Conservation (phyloP, 2,113 vertebrate genomes). For the Tylochromis polylepis region DNA sequence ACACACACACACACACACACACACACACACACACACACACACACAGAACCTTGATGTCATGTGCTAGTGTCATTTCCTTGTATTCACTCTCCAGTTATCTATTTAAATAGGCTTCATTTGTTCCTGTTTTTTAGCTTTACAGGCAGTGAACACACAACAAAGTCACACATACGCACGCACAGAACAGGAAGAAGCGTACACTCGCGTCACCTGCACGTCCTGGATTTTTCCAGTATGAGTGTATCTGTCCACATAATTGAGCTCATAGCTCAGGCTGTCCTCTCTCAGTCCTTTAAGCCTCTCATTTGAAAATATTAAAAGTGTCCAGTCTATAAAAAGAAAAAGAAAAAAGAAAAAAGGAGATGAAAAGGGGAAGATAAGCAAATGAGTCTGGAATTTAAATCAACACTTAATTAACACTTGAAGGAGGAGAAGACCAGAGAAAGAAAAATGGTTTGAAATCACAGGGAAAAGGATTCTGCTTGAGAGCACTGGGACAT, state of each 20-base stretch:
- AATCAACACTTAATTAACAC: background rate
- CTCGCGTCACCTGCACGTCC: background rate
- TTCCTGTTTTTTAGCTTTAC: background rate
- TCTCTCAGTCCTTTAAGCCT: background rate
- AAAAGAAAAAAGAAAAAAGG: background rate
- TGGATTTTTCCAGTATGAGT: background rate
- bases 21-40: background rate
- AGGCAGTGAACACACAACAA: background rate
- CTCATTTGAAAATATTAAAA: background rate
- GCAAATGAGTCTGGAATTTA: background rate
- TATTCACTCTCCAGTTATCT: background rate
- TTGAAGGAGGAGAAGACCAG: background rate
- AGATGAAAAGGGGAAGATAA: background rate
- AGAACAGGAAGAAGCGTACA: background rate
- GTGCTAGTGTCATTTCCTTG: background rate
- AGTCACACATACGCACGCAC: background rate
- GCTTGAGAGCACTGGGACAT: background rate
- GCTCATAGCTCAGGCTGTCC: conserved; percentile 24
- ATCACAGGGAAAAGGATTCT: background rate
- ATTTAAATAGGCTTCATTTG: background rate
- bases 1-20: conserved; percentile 5
- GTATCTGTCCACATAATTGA: background rate
- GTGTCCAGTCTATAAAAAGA: background rate
- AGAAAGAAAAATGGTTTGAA: background rate
- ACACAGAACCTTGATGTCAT: background rate